These are phyloP conservation scores for Pomacea canaliculata DNA, from an alignment of 2,888 invertebrate genomes.

Conservation along the genomic window DNA sequence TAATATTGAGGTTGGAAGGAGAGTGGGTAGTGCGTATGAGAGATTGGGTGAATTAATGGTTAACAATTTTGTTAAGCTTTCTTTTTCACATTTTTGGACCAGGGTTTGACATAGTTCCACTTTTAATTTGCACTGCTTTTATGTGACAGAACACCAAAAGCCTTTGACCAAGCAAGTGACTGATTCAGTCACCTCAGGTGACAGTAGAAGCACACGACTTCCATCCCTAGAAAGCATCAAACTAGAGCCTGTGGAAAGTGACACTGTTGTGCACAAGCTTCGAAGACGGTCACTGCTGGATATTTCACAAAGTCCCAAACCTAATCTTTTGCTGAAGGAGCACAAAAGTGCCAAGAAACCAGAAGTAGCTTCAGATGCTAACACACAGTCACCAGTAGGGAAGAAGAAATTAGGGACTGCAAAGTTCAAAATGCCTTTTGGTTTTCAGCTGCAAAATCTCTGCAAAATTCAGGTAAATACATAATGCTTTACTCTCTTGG, in stretches of 20 bases:
- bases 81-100: too few species aligned
- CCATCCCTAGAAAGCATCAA: slow-evolving; percentile 44
- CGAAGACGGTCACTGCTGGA: slow-evolving; percentile 46
- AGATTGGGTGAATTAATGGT: too few species aligned
- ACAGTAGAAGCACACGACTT: slow-evolving; percentile 6
- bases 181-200: too few species aligned
- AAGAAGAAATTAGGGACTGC: slow-evolving; percentile 4
- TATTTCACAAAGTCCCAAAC: slow-evolving; percentile 51
- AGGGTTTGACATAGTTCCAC: too few species aligned
- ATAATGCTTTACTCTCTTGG: not conserved
- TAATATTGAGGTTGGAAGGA: too few species aligned
- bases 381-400: too few species aligned
- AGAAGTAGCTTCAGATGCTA: not conserved
- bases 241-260: slow-evolving; percentile 35
- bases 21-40: too few species aligned
- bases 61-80: too few species aligned
- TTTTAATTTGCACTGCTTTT: too few species aligned
- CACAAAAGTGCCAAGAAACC: not conserved
- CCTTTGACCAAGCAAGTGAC: too few species aligned
- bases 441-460: slow-evolving; percentile 38
- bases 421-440: slow-evolving; percentile 40
- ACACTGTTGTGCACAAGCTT: slow-evolving; percentile 28
- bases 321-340: slow-evolving; percentile 37
- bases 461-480: slow-evolving; percentile 41
- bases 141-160: too few species aligned